phyloP scores from a whole-genome alignment of 2,113 vertebrate species.

The Climacteris rufus region DNA sequence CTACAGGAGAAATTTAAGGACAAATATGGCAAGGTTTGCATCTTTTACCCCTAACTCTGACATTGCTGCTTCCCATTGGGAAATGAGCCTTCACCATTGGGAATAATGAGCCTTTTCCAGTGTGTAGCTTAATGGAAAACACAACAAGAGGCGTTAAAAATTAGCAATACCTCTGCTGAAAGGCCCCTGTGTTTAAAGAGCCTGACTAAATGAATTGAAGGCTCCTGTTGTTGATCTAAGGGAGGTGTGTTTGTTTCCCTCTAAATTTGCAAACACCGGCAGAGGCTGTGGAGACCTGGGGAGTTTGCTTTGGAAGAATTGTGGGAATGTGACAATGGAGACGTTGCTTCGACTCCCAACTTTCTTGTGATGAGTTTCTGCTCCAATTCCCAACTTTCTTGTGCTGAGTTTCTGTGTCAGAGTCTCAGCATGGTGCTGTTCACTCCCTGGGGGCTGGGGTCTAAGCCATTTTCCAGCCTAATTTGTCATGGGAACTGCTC shows the following conservation, averaged over 20 bases:
- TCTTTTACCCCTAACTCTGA: not conserved
- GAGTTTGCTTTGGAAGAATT: not conserved
- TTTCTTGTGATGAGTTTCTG: not conserved
- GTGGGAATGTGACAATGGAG: not conserved
- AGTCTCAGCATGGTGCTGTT: fast-evolving
- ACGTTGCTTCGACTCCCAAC: not conserved
- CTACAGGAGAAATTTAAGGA: not conserved
- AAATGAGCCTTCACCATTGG: not conserved
- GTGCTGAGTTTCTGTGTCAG: not conserved
- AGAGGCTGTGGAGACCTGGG: not conserved
- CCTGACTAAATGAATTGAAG: not conserved
- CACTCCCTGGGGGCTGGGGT: not conserved
- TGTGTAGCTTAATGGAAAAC: not conserved
- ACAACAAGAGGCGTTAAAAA: not conserved
- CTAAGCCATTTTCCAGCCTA: not conserved
- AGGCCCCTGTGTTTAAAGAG: not conserved
- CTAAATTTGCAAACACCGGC: not conserved
- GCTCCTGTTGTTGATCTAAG: not conserved
- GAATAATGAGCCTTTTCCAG: not conserved
- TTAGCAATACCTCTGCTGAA: not conserved
- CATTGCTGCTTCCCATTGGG: not conserved
- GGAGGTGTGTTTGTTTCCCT: not conserved
- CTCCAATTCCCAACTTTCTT: not conserved
- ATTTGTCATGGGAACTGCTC: not conserved
- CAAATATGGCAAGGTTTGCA: fast-evolving